Conservation (phyloP, 2,797 vertebrate species). For the Falco naumanni region DNA sequence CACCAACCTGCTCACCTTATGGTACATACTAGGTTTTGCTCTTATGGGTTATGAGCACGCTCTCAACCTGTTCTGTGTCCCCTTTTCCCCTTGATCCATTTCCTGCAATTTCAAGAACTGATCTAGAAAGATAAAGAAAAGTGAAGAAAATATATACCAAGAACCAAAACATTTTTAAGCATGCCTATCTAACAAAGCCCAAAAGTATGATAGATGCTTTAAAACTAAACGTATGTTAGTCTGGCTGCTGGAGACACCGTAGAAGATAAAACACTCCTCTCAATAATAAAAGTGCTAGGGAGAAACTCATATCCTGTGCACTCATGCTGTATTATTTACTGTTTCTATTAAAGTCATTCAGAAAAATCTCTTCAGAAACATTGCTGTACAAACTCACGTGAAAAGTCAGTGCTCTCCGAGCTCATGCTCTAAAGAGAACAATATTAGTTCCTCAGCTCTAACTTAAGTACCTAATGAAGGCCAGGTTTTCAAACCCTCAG, state of each 20-base stretch:
- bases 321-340: slow-evolving; percentile 7
- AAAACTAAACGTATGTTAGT: slow-evolving; percentile 6
- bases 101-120: neutral
- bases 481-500: neutral
- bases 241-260: neutral
- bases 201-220: neutral
- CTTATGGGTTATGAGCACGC: fast-evolving
- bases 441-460: neutral
- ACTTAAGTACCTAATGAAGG: neutral
- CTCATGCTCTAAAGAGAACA: neutral
- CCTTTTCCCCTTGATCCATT: neutral
- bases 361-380: slow-evolving; percentile 19
- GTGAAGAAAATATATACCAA: neutral
- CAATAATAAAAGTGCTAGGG: neutral
- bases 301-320: slow-evolving; percentile 22
- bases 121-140: neutral
- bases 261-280: slow-evolving; percentile 35
- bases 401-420: neutral
- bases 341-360: slow-evolving; percentile 30
- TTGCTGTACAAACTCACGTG: neutral
- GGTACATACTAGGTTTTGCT: neutral
- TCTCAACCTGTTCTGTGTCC: neutral
- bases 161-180: slow-evolving; percentile 32
- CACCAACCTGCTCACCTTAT: neutral
- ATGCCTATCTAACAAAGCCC: neutral